phyloP scores from a whole-genome alignment of 2,797 vertebrate species.

The Clarias pachynema region DNA sequence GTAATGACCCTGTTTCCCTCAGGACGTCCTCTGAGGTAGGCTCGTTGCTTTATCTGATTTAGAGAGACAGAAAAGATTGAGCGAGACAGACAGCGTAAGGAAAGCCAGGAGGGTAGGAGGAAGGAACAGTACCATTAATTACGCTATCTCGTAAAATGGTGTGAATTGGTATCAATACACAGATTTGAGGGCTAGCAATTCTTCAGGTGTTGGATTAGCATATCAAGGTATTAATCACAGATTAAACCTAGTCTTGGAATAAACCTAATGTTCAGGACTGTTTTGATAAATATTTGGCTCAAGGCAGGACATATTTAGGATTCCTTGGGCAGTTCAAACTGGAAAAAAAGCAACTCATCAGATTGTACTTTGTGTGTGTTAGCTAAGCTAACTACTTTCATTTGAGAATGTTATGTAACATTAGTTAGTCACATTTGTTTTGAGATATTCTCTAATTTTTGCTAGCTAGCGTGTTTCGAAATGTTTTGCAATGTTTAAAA shows the following conservation, averaged over 20 bases:
- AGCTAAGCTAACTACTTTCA: background rate
- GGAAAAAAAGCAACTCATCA: background rate
- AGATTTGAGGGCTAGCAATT: background rate
- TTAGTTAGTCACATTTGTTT: background rate
- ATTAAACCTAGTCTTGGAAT: constrained; percentile 3
- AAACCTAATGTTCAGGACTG: background rate
- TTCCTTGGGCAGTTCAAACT: background rate
- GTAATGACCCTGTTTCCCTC: constrained; percentile 49
- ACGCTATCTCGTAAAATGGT: background rate
- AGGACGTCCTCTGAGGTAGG: constrained; percentile 70
- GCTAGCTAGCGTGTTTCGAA: background rate
- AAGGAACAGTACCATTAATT: constrained; percentile 8
- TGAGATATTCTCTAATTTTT: background rate
- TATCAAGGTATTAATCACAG: background rate
- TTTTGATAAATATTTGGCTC: background rate
- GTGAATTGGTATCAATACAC: background rate
- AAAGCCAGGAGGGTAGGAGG: background rate
- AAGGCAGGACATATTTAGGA: background rate
- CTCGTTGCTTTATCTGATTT: constrained; percentile 69
- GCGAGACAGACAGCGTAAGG: constrained; percentile 8
- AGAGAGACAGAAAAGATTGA: background rate
- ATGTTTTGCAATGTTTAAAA: background rate
- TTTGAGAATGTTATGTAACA: background rate
- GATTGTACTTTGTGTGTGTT: background rate
- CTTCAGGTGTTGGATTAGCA: background rate